Percentiles rank a stretch among this genome's conserved stretches.
Conservation (phyloP, 2,113 vertebrate species). For the Fregata magnificens region DNA sequence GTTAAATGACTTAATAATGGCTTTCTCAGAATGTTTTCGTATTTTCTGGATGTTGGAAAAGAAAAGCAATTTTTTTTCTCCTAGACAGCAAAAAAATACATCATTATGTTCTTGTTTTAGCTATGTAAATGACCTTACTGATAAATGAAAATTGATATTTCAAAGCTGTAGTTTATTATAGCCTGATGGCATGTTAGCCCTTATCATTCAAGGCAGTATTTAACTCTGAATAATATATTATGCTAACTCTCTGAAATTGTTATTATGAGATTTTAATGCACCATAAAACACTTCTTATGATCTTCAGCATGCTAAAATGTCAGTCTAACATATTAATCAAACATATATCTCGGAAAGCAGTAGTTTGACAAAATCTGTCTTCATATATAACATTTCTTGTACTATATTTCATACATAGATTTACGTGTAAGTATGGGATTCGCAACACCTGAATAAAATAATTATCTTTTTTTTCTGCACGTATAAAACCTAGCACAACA, state of each 20-base stretch:
- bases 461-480: background rate
- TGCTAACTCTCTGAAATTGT: slow-evolving; percentile 27
- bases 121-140: slow-evolving; percentile 36
- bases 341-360: background rate
- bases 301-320: slow-evolving; percentile 1
- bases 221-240: slow-evolving; percentile 59
- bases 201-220: slow-evolving; percentile 56
- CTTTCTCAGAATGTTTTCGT: background rate
- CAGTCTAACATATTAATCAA: slow-evolving; percentile 5
- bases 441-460: background rate
- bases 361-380: background rate
- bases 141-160: slow-evolving; percentile 62
- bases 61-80: background rate
- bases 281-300: slow-evolving; percentile 42
- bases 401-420: background rate
- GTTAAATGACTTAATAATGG: slow-evolving; percentile 11
- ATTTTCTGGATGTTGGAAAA: slow-evolving; percentile 4
- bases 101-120: slow-evolving; percentile 18
- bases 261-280: slow-evolving; percentile 47
- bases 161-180: slow-evolving; percentile 36
- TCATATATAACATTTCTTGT: background rate
- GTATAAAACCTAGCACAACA: background rate
- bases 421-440: background rate
- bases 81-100: background rate
- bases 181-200: slow-evolving; percentile 11